Percentiles rank a stretch among this genome's conserved stretches.
Evolutionary conservation across 2,113 vertebrate species (phyloP).

Genomic region (Cettia cetti): DNA sequence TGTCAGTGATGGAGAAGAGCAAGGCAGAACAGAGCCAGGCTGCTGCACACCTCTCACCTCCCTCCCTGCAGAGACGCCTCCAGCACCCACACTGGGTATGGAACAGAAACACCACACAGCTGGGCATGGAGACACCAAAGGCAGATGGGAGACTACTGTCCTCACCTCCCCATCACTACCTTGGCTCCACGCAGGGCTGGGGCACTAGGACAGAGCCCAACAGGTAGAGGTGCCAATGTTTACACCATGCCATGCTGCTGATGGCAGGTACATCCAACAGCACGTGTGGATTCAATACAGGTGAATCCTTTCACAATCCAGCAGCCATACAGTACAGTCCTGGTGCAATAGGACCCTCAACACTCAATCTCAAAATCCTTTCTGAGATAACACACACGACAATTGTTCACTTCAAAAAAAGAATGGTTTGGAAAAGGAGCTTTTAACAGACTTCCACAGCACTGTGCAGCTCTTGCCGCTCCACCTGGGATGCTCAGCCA

Average conservation of each 20-base stretch:
- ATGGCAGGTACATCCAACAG: accelerated
- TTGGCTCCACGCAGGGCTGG: background rate
- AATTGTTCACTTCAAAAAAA: background rate
- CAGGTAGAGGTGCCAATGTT: background rate
- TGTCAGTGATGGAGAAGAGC: background rate
- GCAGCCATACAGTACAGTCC: background rate
- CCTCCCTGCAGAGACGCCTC: accelerated
- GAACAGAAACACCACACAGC: background rate
- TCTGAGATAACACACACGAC: background rate
- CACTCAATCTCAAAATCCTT: background rate
- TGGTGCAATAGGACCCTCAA: background rate
- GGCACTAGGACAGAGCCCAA: background rate
- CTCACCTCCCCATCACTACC: background rate
- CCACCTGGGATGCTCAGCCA: background rate
- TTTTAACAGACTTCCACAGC: background rate
- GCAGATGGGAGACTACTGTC: background rate
- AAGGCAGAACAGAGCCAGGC: background rate
- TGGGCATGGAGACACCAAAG: background rate
- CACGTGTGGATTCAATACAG: accelerated
- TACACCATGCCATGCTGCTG: accelerated
- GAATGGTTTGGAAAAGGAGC: background rate
- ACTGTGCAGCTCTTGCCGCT: accelerated
- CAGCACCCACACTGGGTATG: accelerated
- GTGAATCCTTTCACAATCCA: background rate
- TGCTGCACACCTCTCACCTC: background rate